phyloP scores from a whole-genome alignment of 1,140 invertebrate genomes.

The Drosophila obscura region DNA sequence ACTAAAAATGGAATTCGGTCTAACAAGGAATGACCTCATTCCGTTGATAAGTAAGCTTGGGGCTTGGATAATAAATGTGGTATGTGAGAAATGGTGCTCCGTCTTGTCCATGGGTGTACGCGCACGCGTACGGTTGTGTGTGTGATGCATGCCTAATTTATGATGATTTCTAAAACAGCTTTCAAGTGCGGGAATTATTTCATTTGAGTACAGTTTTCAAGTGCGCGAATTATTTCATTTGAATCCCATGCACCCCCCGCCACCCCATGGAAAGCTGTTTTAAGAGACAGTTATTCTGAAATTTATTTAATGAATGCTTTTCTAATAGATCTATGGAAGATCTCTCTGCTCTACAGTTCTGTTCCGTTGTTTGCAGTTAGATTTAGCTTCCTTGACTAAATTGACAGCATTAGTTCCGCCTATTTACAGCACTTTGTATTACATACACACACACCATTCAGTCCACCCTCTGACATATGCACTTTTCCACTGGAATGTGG shows the following conservation, averaged over 20 bases:
- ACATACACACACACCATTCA: conserved; percentile 28
- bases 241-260: neutral
- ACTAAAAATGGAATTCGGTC: conserved; percentile 62
- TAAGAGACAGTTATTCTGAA: too few relatives aligned
- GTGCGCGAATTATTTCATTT: too few relatives aligned
- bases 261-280: too few relatives aligned
- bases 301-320: neutral
- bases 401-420: conserved; percentile 70
- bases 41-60: conserved; percentile 40
- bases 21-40: conserved; percentile 76
- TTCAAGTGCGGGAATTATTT: neutral
- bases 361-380: conserved; percentile 1
- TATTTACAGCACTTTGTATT: conserved; percentile 61
- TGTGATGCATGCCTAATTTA: conserved; percentile 57
- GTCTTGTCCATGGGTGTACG: too few relatives aligned
- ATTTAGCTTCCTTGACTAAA: conserved; percentile 15
- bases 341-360: conserved; percentile 12
- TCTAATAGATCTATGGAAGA: neutral
- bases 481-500: conserved; percentile 12
- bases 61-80: conserved; percentile 10
- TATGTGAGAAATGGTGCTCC: neutral
- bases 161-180: conserved; percentile 21
- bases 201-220: neutral
- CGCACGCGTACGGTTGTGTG: neutral
- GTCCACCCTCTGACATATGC: conserved; percentile 5